These are phyloP conservation scores for Megalonaias nervosa DNA, from an alignment of 1,140 invertebrate species.

Conservation along the genomic window DNA sequence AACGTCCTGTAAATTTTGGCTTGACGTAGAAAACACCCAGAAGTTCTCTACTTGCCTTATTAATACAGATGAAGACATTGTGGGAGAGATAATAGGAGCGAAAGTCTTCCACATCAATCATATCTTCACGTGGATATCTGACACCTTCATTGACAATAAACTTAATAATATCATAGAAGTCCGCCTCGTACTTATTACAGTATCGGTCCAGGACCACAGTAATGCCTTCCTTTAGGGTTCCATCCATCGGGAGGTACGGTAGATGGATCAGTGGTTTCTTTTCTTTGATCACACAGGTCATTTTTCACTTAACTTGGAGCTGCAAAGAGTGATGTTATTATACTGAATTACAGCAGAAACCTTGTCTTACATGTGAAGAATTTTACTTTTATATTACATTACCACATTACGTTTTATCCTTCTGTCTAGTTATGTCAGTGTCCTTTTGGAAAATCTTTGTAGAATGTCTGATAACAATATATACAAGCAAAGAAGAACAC, in stretches of 20 bases:
- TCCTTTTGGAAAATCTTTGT: too few species aligned
- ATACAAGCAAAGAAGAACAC: too few species aligned
- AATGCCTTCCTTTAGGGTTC: conserved; percentile 18
- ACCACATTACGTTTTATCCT: too few species aligned
- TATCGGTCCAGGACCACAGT: conserved; percentile 25
- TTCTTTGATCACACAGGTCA: conserved; percentile 39
- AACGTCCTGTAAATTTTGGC: conserved; percentile 60
- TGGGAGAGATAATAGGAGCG: conserved; percentile 52
- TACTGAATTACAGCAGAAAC: too few species aligned
- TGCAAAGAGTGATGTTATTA: too few species aligned
- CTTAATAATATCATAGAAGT: conserved; percentile 43
- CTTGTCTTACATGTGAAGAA: too few species aligned
- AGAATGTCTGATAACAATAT: too few species aligned
- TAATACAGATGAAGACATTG: conserved; percentile 46
- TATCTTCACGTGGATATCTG: conserved; percentile 55
- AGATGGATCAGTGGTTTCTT: conserved; percentile 22
- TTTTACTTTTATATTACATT: too few species aligned
- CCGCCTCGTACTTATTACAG: conserved; percentile 20
- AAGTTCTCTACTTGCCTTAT: conserved; percentile 21
- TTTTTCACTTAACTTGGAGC: not conserved
- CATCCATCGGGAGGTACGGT: conserved; percentile 23
- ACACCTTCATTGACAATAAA: conserved; percentile 51
- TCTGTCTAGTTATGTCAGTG: too few species aligned
- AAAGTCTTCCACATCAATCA: conserved; percentile 44
- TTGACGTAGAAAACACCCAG: conserved; percentile 59